These are phyloP conservation scores for Mamestra configurata DNA, from an alignment of 1,140 invertebrate genomes.

Conservation along the genomic window DNA sequence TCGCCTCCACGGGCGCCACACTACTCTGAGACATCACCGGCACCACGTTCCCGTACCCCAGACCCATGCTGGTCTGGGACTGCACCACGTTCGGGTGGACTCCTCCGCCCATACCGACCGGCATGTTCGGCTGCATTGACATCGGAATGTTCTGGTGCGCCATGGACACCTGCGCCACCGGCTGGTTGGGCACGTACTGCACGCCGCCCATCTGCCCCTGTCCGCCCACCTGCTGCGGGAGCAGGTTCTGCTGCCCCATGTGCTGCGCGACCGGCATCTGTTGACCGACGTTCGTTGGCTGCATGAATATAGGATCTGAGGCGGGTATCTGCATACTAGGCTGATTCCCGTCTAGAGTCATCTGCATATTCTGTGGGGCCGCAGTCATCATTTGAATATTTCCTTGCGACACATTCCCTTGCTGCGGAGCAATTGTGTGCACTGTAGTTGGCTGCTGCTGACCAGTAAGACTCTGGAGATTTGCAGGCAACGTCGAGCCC, in stretches of 20 bases:
- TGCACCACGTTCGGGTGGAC: constrained; percentile 85
- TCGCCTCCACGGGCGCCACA: constrained; percentile 80
- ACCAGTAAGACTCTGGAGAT: constrained; percentile 87
- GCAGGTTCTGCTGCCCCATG: constrained; percentile 82
- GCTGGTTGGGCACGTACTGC: constrained; percentile 85
- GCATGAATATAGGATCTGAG: constrained; percentile 87
- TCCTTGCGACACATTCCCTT: constrained; percentile 89
- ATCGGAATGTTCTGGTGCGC: constrained; percentile 85
- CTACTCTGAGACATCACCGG: constrained; percentile 86
- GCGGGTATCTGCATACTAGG: constrained; percentile 87
- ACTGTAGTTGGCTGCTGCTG: constrained; percentile 85
- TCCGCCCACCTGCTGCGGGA: constrained; percentile 80
- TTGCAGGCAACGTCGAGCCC: constrained; percentile 89
- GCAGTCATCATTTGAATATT: constrained; percentile 89
- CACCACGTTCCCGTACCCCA: constrained; percentile 83
- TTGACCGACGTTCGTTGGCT: constrained; percentile 82
- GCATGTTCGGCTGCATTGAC: constrained; percentile 85
- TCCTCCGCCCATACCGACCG: constrained; percentile 80
- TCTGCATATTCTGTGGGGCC: constrained; percentile 87
- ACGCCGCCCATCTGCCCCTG: constrained; percentile 81
- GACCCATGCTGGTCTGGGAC: constrained; percentile 84
- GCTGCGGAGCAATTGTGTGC: constrained; percentile 84
- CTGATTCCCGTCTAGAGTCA: constrained; percentile 87
- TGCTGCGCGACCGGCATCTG: constrained; percentile 82
- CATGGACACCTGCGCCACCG: constrained; percentile 80